Evolutionary conservation across 2,888 invertebrate genomes (phyloP).

Genomic region (Candidula unifasciata): DNA sequence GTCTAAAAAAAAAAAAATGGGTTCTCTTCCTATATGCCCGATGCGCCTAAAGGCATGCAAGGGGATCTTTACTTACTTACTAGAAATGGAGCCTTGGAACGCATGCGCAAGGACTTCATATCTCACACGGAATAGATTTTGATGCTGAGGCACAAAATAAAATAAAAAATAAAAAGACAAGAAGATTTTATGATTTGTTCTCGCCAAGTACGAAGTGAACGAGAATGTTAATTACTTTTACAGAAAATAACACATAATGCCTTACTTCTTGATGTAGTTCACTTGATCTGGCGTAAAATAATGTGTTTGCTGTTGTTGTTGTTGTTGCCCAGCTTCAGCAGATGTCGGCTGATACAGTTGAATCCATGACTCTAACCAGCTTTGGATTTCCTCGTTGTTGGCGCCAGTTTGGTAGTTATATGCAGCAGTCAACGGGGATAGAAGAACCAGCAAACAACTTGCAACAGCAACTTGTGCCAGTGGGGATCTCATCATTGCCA

Average conservation of each 20-base stretch:
- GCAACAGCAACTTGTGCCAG: slow-evolving; percentile 15
- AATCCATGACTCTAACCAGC: neutral
- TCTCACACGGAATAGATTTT: too few species aligned
- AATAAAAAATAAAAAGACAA: too few species aligned
- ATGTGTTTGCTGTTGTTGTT: neutral
- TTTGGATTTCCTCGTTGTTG: neutral
- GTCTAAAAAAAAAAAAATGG: too few species aligned
- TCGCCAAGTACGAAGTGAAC: too few species aligned
- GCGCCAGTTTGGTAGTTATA: neutral
- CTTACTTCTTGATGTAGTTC: slow-evolving; percentile 16
- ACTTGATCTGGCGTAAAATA: neutral
- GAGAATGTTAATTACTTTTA: too few species aligned
- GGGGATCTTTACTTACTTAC: too few species aligned
- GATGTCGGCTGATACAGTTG: neutral
- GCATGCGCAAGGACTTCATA: too few species aligned
- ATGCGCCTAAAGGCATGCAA: too few species aligned
- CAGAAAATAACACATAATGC: neutral
- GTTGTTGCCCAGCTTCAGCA: neutral
- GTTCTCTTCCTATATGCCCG: too few species aligned
- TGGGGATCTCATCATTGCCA: neutral
- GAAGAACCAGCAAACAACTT: slow-evolving; percentile 23
- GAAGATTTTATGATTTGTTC: too few species aligned
- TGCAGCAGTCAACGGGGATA: neutral
- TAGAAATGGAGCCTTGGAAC: too few species aligned
- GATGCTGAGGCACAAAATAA: too few species aligned